Conservation (phyloP, 2,797 vertebrate genomes). For the Diplodus puntazzo region DNA sequence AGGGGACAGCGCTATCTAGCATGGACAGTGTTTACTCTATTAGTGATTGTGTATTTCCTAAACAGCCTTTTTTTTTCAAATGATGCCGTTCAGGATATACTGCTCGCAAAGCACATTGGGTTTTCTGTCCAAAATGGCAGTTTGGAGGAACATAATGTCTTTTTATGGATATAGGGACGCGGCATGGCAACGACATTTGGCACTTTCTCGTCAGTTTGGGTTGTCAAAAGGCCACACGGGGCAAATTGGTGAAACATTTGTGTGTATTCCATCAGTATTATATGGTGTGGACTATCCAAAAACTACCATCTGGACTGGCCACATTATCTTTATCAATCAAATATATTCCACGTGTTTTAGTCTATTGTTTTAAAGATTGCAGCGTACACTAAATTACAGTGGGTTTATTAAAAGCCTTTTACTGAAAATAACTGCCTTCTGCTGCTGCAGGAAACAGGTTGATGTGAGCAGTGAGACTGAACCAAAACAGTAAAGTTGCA, state of each 20-base stretch:
- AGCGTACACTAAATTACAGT: neutral
- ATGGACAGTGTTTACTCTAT: conserved; percentile 31
- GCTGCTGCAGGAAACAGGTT: conserved; percentile 16
- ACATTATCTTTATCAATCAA: neutral
- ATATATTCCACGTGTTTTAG: neutral
- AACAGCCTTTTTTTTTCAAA: conserved; percentile 28
- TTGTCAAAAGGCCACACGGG: conserved; percentile 30
- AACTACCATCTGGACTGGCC: conserved; percentile 55
- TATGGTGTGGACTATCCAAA: conserved; percentile 45
- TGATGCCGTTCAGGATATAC: conserved; percentile 18
- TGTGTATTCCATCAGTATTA: conserved; percentile 60
- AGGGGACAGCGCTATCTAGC: conserved; percentile 12
- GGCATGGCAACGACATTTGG: conserved; percentile 21
- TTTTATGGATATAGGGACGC: conserved; percentile 45
- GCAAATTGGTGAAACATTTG: conserved; percentile 63
- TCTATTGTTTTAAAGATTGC: conserved; percentile 2
- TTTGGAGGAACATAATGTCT: conserved; percentile 20
- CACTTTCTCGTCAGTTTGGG: conserved; percentile 25
- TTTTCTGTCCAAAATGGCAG: conserved; percentile 29
- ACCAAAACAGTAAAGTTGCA: neutral
- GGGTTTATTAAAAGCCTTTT: neutral
- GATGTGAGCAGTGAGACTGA: conserved; percentile 10
- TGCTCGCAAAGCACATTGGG: conserved; percentile 15
- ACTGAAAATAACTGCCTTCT: conserved; percentile 10
- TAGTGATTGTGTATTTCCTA: conserved; percentile 17